Percentiles rank a stretch among this genome's conserved stretches.
Conservation (phyloP, 1,140 invertebrate genomes). For the Leptinotarsa defecta region DNA sequence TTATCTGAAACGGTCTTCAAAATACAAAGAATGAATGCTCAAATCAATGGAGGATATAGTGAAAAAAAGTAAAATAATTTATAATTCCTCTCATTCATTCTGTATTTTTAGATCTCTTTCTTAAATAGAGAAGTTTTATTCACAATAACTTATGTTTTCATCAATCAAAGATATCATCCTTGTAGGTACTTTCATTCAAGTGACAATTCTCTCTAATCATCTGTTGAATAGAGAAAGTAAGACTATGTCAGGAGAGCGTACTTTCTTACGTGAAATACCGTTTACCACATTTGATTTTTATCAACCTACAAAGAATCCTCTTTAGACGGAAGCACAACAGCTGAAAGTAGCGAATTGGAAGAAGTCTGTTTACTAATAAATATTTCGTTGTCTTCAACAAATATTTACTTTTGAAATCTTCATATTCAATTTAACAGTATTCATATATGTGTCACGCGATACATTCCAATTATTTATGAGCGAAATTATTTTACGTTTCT, state of each 20-base stretch:
- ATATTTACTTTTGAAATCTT: constrained; percentile 7
- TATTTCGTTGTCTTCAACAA: background rate
- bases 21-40: background rate
- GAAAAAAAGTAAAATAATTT: background rate
- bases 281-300: background rate
- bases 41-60: background rate
- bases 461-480: background rate
- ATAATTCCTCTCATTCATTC: background rate
- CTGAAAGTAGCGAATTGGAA: background rate
- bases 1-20: background rate
- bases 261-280: constrained; percentile 1
- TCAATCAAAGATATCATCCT: background rate
- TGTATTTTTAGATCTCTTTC: background rate
- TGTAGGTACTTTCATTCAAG: background rate
- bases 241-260: background rate
- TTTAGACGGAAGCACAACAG: background rate
- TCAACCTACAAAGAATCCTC: background rate
- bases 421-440: background rate
- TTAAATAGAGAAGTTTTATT: background rate
- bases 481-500: background rate
- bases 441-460: too few species aligned
- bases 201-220: constrained; percentile 10
- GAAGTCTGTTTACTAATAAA: background rate
- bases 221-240: background rate
- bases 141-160: too few species aligned